Evolutionary conservation across 2,888 invertebrate species (phyloP), one percentile per base, ranked within the genome.

Genomic region (Molanna angustata): DNA sequence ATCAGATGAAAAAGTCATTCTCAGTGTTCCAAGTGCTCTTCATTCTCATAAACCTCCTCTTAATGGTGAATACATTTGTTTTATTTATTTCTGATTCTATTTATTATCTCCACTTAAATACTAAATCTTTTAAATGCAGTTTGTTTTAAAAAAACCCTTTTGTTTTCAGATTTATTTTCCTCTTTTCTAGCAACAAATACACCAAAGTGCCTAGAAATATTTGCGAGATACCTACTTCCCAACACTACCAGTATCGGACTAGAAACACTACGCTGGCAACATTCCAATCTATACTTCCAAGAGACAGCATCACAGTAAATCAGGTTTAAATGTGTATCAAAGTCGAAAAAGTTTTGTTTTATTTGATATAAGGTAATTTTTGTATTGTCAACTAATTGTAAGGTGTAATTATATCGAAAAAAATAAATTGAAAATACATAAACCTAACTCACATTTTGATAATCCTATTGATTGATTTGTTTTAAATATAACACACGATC

Each of bases 1-100:
- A 60, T 69, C 76, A 2, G 67, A 78, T 57, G 69, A 78, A 3
- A 81, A 82, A 65, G 64, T 92, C 39, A 67, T 96, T 49, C 70
- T 90, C 14, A 94, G 94, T 69, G 78, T 94, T 17, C 96, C 97
- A 0, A 94, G 94, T 72, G 86, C 90, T 13, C 78, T 96, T 53
- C 96, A 97, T 72, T 97, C 97, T 0, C 94, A 95, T 68, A 98
- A 98, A 71, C 96, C 96, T 33, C 94, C 95, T 1, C 71, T 97
- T 49, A 64, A 79, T 61, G 84, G 88, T 82, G 76, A 74, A 67
- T 58, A n/a, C n/a, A n/a, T n/a, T n/a, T n/a, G n/a, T n/a, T n/a
- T n/a, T n/a, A n/a, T n/a, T n/a, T n/a, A n/a, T n/a, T n/a, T n/a
- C n/a, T n/a, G n/a, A n/a, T n/a, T n/a, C n/a, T n/a, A 66, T 57